Base-by-base conservation (phyloP, 2,888 invertebrate species). In the Drosophila anomelani region DNA sequence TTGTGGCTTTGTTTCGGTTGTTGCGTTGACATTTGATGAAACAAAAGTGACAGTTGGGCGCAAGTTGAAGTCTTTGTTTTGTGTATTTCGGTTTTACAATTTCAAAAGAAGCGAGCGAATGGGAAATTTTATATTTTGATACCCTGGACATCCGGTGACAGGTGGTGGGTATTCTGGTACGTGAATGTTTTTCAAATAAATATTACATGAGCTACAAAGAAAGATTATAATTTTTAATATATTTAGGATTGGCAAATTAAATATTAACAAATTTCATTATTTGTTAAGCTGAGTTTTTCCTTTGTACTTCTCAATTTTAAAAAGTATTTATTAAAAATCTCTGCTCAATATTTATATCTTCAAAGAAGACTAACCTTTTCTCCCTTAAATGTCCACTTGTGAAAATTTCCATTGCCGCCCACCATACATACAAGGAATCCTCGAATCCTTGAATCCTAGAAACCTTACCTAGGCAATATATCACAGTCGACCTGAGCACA, bases 21-120 rank as follows among this genome's bases (percentile, higher is more conserved):
- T 78, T 86, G 79, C 88, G 86, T 77, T 87, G 87, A 85, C 88
- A 87, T 88, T 86, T 88, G 87, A 88, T 79, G 87, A 88, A 88
- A 87, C 81, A 87, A 88, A 88, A 87, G 88, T 88, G 87, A 88
- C 87, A 87, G 82, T 87, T 87, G 86, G 74, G 79, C 81, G 78
- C 78, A 87, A 86, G 79, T 79, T 82, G 87, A 88, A 77, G 81
- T 81, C 87, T 79, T 86, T 87, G 85, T 87, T 76, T 80, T 86
- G 76, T 75, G 64, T 77, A 60, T 71, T 75, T 76, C 39, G 69
- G 66, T 67, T 66, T 69, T 66, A 61, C 66, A 72, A 72, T 79
- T 79, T 76, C 71, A 77, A 66, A 56, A 64, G 67, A 68, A 61
- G 32, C 17, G 47, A 73, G 38, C 69, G 63, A 78, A 77, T 78